Evolutionary conservation across 2,888 invertebrate genomes (phyloP).

Genomic region (Scaptodrosophila latifasciaeformis): DNA sequence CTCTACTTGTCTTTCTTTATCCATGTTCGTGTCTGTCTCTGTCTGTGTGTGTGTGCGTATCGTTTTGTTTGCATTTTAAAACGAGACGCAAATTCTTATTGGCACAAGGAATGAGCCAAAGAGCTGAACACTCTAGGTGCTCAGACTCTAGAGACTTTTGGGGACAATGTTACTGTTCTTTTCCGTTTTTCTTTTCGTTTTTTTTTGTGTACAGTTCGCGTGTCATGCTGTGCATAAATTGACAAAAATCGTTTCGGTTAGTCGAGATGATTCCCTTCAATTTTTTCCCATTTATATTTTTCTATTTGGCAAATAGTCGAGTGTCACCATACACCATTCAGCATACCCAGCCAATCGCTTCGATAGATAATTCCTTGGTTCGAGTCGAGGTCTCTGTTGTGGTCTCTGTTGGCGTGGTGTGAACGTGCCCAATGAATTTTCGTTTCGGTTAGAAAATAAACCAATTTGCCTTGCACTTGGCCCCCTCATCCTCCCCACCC

Average conservation of each 20-base stretch:
- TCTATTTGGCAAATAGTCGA: conserved; percentile 3
- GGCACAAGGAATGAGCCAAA: too few species aligned
- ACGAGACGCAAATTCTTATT: conserved; percentile 11
- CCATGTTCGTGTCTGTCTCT: too few species aligned
- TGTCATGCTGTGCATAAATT: conserved; percentile 27
- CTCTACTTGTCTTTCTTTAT: too few species aligned
- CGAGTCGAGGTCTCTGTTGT: not conserved
- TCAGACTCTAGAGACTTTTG: too few species aligned
- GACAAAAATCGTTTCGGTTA: conserved; percentile 30
- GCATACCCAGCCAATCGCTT: not conserved
- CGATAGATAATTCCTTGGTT: too few species aligned
- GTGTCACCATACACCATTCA: not conserved
- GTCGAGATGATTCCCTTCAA: conserved; percentile 10
- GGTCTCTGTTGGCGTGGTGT: not conserved
- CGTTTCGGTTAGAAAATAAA: conserved; percentile 57
- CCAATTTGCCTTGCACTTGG: conserved; percentile 41
- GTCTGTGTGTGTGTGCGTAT: conserved; percentile 2
- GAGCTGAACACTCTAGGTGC: too few species aligned
- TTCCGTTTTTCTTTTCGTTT: too few species aligned
- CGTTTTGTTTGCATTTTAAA: conserved; percentile 26
- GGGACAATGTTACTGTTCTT: too few species aligned
- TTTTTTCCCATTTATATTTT: conserved; percentile 10
- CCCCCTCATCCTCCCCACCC: conserved; percentile 10
- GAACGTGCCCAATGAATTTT: conserved; percentile 27
- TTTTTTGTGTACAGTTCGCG: too few species aligned